Conservation (phyloP, 2,113 vertebrate genomes). For the Solenodon paradoxus region DNA sequence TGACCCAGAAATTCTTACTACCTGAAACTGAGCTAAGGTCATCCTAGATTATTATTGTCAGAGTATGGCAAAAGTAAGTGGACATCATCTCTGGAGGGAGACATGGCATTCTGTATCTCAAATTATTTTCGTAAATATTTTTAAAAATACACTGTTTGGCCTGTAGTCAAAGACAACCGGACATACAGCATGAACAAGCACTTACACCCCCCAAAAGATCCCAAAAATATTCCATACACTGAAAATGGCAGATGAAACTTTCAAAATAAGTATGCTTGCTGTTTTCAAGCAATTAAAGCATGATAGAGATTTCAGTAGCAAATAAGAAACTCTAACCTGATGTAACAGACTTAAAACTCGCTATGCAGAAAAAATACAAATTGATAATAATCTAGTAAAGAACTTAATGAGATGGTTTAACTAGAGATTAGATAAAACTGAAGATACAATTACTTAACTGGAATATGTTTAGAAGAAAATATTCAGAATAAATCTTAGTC, state of each 20-base stretch:
- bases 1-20: neutral
- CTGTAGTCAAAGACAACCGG: neutral
- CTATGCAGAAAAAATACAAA: neutral
- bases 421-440: conserved; percentile 21
- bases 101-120: neutral
- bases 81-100: neutral
- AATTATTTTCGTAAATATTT: neutral
- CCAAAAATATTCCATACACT: neutral
- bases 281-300: conserved; percentile 18
- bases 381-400: neutral
- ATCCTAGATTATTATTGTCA: neutral
- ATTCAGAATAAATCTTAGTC: neutral
- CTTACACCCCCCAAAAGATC: neutral
- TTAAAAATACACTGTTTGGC: neutral
- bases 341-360: neutral
- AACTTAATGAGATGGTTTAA: neutral
- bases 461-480: neutral
- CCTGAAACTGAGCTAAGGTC: neutral
- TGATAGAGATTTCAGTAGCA: neutral
- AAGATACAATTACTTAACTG: conserved; percentile 11
- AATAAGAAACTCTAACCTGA: neutral
- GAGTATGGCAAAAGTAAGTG: neutral
- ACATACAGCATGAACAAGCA: neutral
- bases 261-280: neutral
- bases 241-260: neutral